Evolutionary conservation across 2,888 invertebrate species (phyloP).

Genomic region (Malthinus seriepunctatus): DNA sequence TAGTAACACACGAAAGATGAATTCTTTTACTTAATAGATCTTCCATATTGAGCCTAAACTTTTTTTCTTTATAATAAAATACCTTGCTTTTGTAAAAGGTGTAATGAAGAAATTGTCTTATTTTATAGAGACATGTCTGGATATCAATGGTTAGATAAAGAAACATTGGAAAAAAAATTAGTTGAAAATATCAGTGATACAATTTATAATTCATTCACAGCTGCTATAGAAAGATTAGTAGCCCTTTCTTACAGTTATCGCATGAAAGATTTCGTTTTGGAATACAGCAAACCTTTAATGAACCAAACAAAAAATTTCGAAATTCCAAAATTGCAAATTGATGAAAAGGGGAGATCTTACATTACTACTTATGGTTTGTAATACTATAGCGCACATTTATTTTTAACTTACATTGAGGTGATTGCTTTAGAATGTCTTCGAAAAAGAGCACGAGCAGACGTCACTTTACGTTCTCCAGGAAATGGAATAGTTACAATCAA

Average conservation of each 20-base stretch:
- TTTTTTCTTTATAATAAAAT: too few relatives aligned
- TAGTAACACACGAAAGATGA: too few relatives aligned
- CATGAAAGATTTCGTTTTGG: slow-evolving; percentile 72
- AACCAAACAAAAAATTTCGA: slow-evolving; percentile 62
- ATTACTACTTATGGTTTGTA: slow-evolving; percentile 68
- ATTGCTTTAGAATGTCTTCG: slow-evolving; percentile 64
- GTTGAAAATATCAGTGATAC: slow-evolving; percentile 70
- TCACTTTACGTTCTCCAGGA: slow-evolving; percentile 81
- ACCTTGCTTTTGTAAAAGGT: not conserved
- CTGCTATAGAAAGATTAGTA: slow-evolving; percentile 71
- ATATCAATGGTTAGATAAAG: slow-evolving; percentile 69
- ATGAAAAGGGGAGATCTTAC: slow-evolving; percentile 71
- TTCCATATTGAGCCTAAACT: too few relatives aligned
- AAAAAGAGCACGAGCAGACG: slow-evolving; percentile 74
- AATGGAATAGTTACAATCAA: slow-evolving; percentile 83
- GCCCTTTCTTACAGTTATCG: slow-evolving; percentile 73
- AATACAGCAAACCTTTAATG: slow-evolving; percentile 66
- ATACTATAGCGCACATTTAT: not conserved
- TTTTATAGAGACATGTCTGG: slow-evolving; percentile 60
- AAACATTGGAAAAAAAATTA: slow-evolving; percentile 64
- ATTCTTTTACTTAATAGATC: too few relatives aligned
- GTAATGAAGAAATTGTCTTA: slow-evolving; percentile 6
- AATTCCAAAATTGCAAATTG: slow-evolving; percentile 70
- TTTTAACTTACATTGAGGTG: slow-evolving; percentile 13
- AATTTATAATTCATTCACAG: slow-evolving; percentile 74